Evolutionary conservation across 2,113 vertebrate species (phyloP).

Genomic region (Prinia subflava): DNA sequence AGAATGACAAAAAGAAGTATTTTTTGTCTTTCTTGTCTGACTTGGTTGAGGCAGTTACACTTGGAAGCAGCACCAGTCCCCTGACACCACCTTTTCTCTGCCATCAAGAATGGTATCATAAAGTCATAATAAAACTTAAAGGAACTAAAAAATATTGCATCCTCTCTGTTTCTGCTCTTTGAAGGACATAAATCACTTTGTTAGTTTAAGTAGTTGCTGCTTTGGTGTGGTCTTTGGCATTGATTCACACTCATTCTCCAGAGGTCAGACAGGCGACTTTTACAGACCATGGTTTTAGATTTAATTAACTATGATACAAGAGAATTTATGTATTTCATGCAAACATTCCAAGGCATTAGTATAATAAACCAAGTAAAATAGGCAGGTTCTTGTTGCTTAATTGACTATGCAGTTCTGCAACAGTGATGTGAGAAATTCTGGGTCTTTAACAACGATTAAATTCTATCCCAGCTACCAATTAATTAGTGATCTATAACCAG

Average conservation of each 20-base stretch:
- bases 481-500: neutral
- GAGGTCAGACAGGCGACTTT: slow-evolving; percentile 61
- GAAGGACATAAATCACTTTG: slow-evolving; percentile 40
- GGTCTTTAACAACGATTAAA: slow-evolving; percentile 52
- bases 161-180: neutral
- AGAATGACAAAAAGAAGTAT: slow-evolving; percentile 80
- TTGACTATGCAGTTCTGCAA: slow-evolving; percentile 57
- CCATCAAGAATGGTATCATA: slow-evolving; percentile 16
- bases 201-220: slow-evolving; percentile 47
- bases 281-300: slow-evolving; percentile 46
- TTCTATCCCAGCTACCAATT: slow-evolving; percentile 18
- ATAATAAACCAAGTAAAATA: slow-evolving; percentile 58
- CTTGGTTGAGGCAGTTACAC: slow-evolving; percentile 56
- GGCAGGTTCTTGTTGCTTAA: slow-evolving; percentile 65
- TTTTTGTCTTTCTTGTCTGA: slow-evolving; percentile 63
- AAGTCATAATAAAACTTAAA: slow-evolving; percentile 43
- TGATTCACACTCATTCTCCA: slow-evolving; percentile 6
- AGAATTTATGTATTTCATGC: slow-evolving; percentile 60
- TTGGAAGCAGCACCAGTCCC: slow-evolving; percentile 53
- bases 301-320: slow-evolving; percentile 65
- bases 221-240: slow-evolving; percentile 52
- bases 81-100: slow-evolving; percentile 46
- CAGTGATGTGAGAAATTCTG: slow-evolving; percentile 5
- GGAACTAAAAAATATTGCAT: slow-evolving; percentile 10
- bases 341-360: slow-evolving; percentile 48